Conservation (phyloP, 2,797 vertebrate species). For the Leptodactylus fallax region DNA sequence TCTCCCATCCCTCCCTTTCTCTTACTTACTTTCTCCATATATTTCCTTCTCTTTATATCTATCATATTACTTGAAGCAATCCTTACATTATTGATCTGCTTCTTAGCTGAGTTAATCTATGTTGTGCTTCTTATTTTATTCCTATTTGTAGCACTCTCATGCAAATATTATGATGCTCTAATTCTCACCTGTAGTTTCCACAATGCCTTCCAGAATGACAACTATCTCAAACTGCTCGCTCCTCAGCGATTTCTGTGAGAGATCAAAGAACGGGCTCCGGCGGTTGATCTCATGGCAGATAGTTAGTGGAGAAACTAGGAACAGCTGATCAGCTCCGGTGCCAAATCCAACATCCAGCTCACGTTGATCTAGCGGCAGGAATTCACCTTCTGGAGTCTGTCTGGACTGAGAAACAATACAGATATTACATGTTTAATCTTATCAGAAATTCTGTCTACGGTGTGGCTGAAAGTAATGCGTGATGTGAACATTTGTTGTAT, state of each 20-base stretch:
- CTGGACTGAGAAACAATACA: conserved; percentile 85
- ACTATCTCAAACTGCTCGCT: conserved; percentile 98
- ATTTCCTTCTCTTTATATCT: no score
- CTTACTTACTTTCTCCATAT: neutral
- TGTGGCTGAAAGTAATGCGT: neutral
- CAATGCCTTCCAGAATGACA: conserved; percentile 98
- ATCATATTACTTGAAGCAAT: neutral
- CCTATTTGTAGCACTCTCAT: neutral
- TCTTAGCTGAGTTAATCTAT: neutral
- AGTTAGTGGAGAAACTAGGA: conserved; percentile 97
- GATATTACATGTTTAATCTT: conserved; percentile 19
- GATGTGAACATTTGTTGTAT: neutral
- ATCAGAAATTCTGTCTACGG: neutral
- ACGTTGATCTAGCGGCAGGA: conserved; percentile 97
- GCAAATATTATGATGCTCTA: neutral
- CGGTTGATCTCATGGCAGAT: conserved; percentile 98
- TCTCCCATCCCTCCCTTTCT: neutral
- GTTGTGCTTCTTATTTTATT: neutral
- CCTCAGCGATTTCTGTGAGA: conserved; percentile 97
- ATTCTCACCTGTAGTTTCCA: conserved; percentile 97
- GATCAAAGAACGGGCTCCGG: conserved; percentile 98
- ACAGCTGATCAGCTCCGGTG: conserved; percentile 97
- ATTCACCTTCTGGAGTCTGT: conserved; percentile 98
- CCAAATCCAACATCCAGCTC: conserved; percentile 99
- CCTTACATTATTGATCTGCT: neutral